phyloP scores from a whole-genome alignment of 1,140 invertebrate genomes.

The Aphelenchoides besseyi region DNA sequence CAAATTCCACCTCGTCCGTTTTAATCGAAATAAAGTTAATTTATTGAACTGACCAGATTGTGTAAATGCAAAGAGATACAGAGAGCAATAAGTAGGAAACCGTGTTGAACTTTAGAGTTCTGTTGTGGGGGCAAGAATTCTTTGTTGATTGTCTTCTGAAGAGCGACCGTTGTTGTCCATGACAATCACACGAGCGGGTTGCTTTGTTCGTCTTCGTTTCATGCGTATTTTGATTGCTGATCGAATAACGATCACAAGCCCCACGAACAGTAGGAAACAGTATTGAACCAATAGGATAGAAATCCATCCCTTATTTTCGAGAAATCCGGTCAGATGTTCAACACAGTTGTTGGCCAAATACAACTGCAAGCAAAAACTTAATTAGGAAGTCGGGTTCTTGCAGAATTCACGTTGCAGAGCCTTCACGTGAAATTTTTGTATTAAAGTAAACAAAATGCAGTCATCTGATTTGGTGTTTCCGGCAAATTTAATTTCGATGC shows the following conservation, averaged over 20 bases:
- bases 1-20: not conserved
- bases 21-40: slow-evolving; percentile 11
- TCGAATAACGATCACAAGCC: slow-evolving; percentile 14
- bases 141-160: slow-evolving; percentile 8
- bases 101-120: not conserved
- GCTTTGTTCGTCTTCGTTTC: not conserved
- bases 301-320: slow-evolving; percentile 8
- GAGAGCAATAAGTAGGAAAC: not conserved
- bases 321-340: slow-evolving; percentile 13
- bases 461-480: too few species aligned
- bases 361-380: not conserved
- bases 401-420: slow-evolving; percentile 3
- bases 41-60: too few species aligned
- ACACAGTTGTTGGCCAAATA: slow-evolving; percentile 7
- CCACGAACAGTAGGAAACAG: slow-evolving; percentile 4
- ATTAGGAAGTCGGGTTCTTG: not conserved
- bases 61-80: not conserved
- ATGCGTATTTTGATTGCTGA: not conserved
- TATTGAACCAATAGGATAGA: not conserved
- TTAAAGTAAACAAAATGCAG: too few species aligned
- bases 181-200: slow-evolving; percentile 2
- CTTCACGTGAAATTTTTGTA: not conserved
- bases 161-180: not conserved
- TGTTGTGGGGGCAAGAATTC: not conserved
- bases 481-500: too few species aligned